These are phyloP conservation scores for Psilanteris sp. DNA, from an alignment of 1,140 invertebrate genomes.

Conservation along the genomic window DNA sequence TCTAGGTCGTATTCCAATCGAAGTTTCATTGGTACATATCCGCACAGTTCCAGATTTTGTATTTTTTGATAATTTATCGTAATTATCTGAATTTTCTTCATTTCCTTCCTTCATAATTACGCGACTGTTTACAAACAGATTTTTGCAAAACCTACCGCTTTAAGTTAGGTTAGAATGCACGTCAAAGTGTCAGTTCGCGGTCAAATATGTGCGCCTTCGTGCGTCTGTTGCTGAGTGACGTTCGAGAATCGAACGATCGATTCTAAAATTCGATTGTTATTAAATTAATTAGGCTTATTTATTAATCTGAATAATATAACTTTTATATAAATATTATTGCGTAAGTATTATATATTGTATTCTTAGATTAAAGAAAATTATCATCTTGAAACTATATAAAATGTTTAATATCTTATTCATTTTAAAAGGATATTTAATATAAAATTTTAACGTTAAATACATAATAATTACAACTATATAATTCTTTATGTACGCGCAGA, in stretches of 20 bases:
- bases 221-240: slow-evolving; percentile 5
- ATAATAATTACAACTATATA: too few relatives aligned
- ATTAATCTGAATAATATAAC: too few relatives aligned
- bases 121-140: slow-evolving; percentile 14
- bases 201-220: not conserved
- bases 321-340: too few relatives aligned
- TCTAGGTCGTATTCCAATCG: slow-evolving; percentile 75
- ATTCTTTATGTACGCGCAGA: too few relatives aligned
- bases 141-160: slow-evolving; percentile 21
- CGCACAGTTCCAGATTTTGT: slow-evolving; percentile 22
- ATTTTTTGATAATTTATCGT: slow-evolving; percentile 18
- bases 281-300: too few relatives aligned
- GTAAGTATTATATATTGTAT: too few relatives aligned
- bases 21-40: slow-evolving; percentile 62
- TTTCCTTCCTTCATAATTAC: slow-evolving; percentile 49
- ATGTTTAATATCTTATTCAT: too few relatives aligned
- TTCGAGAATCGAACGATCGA: slow-evolving; percentile 8
- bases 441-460: too few relatives aligned
- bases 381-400: too few relatives aligned
- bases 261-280: too few relatives aligned
- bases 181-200: slow-evolving; percentile 7
- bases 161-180: slow-evolving; percentile 21
- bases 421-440: too few relatives aligned
- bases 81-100: slow-evolving; percentile 39
- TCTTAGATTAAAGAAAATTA: too few relatives aligned